Conservation (phyloP, 2,113 vertebrate species). For the Scartelaos histophorus region DNA sequence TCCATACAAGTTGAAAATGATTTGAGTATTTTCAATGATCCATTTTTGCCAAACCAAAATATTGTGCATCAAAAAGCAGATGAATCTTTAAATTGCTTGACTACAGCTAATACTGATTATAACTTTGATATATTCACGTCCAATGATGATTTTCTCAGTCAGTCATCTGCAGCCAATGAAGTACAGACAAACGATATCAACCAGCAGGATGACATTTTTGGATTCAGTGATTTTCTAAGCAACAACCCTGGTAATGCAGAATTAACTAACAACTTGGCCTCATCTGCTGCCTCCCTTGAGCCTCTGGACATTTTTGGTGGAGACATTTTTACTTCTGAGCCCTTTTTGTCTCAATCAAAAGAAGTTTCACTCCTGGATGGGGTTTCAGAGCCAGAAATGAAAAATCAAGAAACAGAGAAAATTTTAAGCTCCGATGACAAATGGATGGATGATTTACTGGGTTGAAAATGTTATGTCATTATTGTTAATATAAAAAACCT, state of each 20-base stretch:
- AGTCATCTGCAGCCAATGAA: slow-evolving; percentile 8
- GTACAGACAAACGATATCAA: slow-evolving; percentile 8
- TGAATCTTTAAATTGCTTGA: slow-evolving; percentile 15
- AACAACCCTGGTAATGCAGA: slow-evolving; percentile 5
- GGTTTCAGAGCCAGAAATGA: slow-evolving; percentile 29
- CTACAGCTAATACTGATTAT: not conserved
- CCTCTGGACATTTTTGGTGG: slow-evolving; percentile 46
- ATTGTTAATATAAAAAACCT: not conserved
- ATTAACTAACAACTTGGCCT: slow-evolving; percentile 25
- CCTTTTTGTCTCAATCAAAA: slow-evolving; percentile 21
- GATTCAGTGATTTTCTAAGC: slow-evolving; percentile 24
- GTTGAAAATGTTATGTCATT: slow-evolving; percentile 28
- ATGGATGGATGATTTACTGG: slow-evolving; percentile 77
- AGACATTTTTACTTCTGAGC: slow-evolving; percentile 49
- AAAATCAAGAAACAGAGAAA: slow-evolving; percentile 32
- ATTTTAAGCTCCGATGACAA: slow-evolving; percentile 49
- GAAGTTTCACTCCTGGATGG: slow-evolving; percentile 26
- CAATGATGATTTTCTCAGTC: slow-evolving; percentile 28
- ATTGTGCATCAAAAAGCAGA: slow-evolving; percentile 12
- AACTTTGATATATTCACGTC: slow-evolving; percentile 67
- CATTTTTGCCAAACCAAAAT: slow-evolving; percentile 5
- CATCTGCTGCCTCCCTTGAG: not conserved
- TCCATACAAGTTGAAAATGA: slow-evolving; percentile 17
- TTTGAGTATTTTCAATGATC: slow-evolving; percentile 4
- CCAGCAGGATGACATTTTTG: slow-evolving; percentile 58